Base-by-base conservation (phyloP, 1,140 invertebrate genomes). In the Pteromalus puparum region DNA sequence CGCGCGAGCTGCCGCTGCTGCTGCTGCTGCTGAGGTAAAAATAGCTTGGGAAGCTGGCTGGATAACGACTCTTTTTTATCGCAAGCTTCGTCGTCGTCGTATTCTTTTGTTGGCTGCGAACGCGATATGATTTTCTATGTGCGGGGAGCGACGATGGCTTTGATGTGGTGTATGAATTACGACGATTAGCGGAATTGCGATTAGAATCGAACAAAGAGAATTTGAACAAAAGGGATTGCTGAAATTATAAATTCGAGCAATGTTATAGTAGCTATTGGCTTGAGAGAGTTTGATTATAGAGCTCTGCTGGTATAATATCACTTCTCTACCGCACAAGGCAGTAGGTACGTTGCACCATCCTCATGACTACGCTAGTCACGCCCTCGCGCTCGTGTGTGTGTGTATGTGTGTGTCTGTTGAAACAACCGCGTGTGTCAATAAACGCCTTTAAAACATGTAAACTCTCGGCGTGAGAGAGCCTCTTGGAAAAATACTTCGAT, bases 21-120 rank as follows among this genome's bases (percentile, higher is more conserved):
- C n/a, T n/a, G n/a, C n/a, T n/a, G 38, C 13, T 4, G 28, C n/a
- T 12, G 67, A 70, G 67, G 28, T 34, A 46, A 83, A 77, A 78
- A 83, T 61, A 4, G 15, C 21, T 1, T n/a, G 65, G 30, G 53
- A 70, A 5, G 30, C 30, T 34, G 81, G 38, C 74, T 65, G 65
- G 26, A 53, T 83, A 83, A 83, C 75, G 75, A 78, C 82, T 77
- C 67, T 83, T 83, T 83, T 83, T 68, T 72, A 76, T 81, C 61
- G 53, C 21, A 38, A 68, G 15, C 26, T 1, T 18, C 34, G 30
- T 42, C 38, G 38, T 42, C 42, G 15, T 13, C 65, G 65, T 83
- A 77, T 70, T 77, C 82, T 83, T 83, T 83, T 83, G 74, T 78
- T 77, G 42, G 65, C 38, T 77, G 74, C 75, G 61, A 83, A 77